Evolutionary conservation across 2,797 vertebrate genomes (phyloP), one percentile per base, ranked within the genome.

Genomic region (Chrysolophus pictus): DNA sequence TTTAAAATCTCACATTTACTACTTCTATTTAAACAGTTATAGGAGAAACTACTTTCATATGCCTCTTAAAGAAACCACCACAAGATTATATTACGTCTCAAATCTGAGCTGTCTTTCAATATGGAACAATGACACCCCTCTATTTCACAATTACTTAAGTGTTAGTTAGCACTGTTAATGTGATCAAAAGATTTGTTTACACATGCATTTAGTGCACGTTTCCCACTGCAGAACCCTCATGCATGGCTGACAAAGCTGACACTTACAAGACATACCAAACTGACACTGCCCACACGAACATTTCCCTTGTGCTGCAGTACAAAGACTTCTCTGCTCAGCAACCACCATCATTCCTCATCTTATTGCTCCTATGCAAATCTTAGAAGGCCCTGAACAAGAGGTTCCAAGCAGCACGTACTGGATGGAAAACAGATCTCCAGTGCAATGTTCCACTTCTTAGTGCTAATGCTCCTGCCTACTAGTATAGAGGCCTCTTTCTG

Each of bases 341-440:
- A 60, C 22, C 44, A 31, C 39, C 3, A 1, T 14, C 75, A 60
- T 29, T 64, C 71, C 28, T 81, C 2, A 0, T 0, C 3, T 13
- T n/a, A 59, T 9, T 63, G 42, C 13, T 67, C 58, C 63, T 39
- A 56, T 0, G 1, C 18, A 51, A 7, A 24, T 60, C 77, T 91
- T 42, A 14, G 5, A n/a, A 93, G 88, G 39, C 10, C 42, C 83
- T 35, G 39, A 44, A 69, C 17, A 51, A 68, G 53, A 91, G 22
- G 11, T 75, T 81, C 28, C 3, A 5, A 78, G 70, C 44, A 71
- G 55, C 24, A 91, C 53, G 44, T 28, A 56, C 24, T 41, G 86
- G 37, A 84, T 21, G 15, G 70, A 64, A 88, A 71, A 68, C 8
- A 3, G 59, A 80, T 33, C 33, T 55, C 10, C 24, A 26, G 12